Conservation (phyloP, 2,888 invertebrate species). For the Amphipoea lucens region DNA sequence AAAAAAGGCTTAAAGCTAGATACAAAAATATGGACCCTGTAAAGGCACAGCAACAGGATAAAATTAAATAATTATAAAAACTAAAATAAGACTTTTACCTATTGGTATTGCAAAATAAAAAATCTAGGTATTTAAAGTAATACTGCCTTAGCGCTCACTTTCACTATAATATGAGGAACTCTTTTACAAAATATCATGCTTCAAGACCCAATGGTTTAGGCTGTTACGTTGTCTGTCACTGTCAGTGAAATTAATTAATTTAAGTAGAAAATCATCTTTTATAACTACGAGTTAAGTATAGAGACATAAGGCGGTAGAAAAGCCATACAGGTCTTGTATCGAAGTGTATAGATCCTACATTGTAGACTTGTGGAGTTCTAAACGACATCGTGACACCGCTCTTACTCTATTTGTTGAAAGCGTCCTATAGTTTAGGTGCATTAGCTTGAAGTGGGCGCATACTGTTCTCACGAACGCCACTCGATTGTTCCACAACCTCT, state of each 20-base stretch:
- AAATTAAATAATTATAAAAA: neutral
- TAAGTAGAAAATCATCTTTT: neutral
- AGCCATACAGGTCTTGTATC: constrained; percentile 23
- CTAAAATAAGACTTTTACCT: neutral
- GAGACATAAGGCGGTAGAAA: constrained; percentile 4
- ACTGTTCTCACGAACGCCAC: constrained; percentile 85
- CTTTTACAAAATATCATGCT: neutral
- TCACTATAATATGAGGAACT: neutral
- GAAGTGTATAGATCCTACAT: constrained; percentile 47
- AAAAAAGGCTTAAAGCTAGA: no score
- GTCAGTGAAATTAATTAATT: neutral
- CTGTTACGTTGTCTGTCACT: neutral
- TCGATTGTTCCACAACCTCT: constrained; percentile 86
- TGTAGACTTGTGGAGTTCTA: constrained; percentile 53
- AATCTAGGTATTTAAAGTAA: no score
- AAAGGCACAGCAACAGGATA: neutral
- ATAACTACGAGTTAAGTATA: neutral
- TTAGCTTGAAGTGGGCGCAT: constrained; percentile 74
- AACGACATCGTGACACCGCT: constrained; percentile 67
- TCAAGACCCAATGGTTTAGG: neutral
- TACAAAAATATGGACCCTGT: neutral
- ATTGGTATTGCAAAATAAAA: neutral
- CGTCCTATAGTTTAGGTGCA: constrained; percentile 70
- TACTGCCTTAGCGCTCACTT: neutral
- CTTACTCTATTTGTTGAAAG: constrained; percentile 71